Base-by-base conservation (phyloP, 2,888 invertebrate genomes). In the Agrotis puta region DNA sequence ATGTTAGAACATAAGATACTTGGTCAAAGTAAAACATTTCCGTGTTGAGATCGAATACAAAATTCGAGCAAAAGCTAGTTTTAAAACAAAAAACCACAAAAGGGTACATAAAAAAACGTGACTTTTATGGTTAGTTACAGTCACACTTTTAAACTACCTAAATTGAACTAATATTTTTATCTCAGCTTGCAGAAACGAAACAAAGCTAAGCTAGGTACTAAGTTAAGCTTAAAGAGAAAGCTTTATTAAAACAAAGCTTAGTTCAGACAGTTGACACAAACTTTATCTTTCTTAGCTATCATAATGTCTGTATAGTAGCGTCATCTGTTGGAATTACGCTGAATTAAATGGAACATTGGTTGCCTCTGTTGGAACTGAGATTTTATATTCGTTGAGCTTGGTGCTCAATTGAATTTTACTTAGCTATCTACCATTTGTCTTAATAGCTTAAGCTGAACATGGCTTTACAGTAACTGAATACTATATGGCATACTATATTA, bases 251-350 rank as follows among this genome's bases (percentile, higher is more conserved):
- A 48, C 6, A 64, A 70, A 51, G 50, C 73, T 64, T 62, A 43
- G 14, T 43, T 33, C n/a, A 22, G 45, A 76, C 24, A 66, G 14
- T 48, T 13, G 57, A 76, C 24, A 76, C 18, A 22, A 73, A 58
- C 50, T 24, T 39, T 45, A 61, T 70, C 24, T 70, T 61, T 47
- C 6, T 5, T 50, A 39, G 13, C n/a, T 63, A 48, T 43, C 20
- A 53, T 16, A 51, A 70, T 56, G 13, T 48, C 16, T 13, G 20
- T 43, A 58, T 7, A 43, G 27, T n/a, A 67, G 24, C 73, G 64
- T 82, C 79, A 79, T 79, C 79, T 79, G 22, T 79, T 54, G 33
- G 0, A 2, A 39, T 13, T n/a, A 2, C 16, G 22, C 14, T 20
- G 3, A 72, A 79, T 54, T 54, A 58, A 13, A 13, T 33, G 24